Percentiles rank a stretch among this genome's conserved stretches.
Conservation (phyloP, 2,797 vertebrate genomes). For the Cossypha heuglini region DNA sequence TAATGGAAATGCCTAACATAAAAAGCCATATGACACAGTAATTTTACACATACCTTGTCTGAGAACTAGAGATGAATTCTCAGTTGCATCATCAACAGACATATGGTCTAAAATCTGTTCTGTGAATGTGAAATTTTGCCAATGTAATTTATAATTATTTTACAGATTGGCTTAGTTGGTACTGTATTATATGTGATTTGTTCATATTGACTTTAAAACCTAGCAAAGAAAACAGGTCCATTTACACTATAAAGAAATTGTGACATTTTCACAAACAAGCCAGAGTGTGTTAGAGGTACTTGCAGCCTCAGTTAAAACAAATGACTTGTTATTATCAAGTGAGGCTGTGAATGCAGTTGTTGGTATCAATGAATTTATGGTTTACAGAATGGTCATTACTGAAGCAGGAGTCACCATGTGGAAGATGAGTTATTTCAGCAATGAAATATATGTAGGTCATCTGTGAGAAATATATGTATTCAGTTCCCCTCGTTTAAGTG, state of each 20-base stretch:
- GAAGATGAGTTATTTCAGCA: neutral
- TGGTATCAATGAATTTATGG: neutral
- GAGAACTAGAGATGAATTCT: slow-evolving; percentile 15
- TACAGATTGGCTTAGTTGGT: slow-evolving; percentile 16
- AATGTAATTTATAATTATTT: slow-evolving; percentile 44
- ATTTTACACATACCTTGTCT: slow-evolving; percentile 41
- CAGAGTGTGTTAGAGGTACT: neutral
- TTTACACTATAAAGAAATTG: neutral
- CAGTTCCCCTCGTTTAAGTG: neutral
- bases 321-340: neutral
- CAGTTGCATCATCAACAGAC: slow-evolving; percentile 58
- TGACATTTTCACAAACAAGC: neutral
- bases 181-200: neutral
- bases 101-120: slow-evolving; percentile 68
- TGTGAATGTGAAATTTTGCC: slow-evolving; percentile 44
- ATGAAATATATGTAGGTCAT: neutral
- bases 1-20: slow-evolving; percentile 1
- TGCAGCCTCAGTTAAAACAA: neutral
- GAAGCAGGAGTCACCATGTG: neutral
- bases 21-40: slow-evolving; percentile 20
- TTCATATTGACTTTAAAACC: neutral
- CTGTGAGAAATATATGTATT: neutral
- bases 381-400: neutral
- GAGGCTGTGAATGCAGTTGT: neutral
- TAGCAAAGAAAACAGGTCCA: neutral